Conservation (phyloP, 2,797 vertebrate species). For the Scyliorhinus canicula region DNA sequence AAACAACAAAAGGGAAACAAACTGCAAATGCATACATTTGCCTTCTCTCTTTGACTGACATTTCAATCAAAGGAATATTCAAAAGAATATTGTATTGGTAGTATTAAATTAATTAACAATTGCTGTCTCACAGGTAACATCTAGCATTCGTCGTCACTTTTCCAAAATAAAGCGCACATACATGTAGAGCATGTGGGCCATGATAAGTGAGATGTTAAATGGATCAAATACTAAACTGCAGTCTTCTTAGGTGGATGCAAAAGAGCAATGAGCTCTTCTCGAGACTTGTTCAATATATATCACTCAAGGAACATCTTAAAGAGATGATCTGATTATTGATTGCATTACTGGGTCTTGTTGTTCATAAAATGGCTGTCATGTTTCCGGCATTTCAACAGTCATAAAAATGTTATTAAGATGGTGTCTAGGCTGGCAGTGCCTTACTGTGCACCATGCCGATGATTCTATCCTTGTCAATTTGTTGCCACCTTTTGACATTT, state of each 20-base stretch:
- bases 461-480: background rate
- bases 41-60: background rate
- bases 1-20: background rate
- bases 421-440: background rate
- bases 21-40: background rate
- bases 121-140: background rate
- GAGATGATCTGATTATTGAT: background rate
- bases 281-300: background rate
- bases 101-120: background rate
- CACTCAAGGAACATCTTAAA: background rate
- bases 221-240: background rate
- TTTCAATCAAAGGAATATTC: background rate
- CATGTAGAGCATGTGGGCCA: background rate
- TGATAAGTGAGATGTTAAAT: background rate
- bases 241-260: background rate
- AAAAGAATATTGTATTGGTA: background rate
- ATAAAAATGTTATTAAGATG: background rate
- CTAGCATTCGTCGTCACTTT: background rate
- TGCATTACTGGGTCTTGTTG: background rate
- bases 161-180: background rate
- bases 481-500: background rate
- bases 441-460: background rate
- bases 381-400: background rate
- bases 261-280: background rate
- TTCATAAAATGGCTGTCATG: background rate